Evolutionary conservation across 1,140 invertebrate species (phyloP).

Genomic region (Varroa destructor): DNA sequence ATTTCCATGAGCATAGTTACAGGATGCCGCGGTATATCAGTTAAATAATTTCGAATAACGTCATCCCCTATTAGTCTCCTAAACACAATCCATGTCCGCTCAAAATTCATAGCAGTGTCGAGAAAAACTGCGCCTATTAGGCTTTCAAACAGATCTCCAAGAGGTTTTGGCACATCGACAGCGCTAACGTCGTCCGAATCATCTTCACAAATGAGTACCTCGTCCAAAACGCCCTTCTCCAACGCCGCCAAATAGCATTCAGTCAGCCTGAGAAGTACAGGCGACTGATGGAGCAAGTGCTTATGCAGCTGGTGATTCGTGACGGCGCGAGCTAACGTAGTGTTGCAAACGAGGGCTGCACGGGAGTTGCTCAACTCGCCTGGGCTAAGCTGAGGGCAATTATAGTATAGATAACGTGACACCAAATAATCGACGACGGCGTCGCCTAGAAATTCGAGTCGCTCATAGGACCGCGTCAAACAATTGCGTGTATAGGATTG

Average conservation of each 20-base stretch:
- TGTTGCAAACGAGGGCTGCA: slow-evolving; percentile 96
- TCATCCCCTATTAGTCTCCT: background rate
- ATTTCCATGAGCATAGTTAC: background rate
- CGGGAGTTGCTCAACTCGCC: slow-evolving; percentile 90
- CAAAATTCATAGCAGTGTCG: slow-evolving; percentile 82
- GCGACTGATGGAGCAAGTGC: slow-evolving; percentile 80
- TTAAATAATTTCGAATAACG: background rate
- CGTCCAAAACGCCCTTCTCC: background rate
- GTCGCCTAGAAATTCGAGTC: slow-evolving; percentile 94
- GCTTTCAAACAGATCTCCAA: slow-evolving; percentile 98
- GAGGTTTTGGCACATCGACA: slow-evolving; percentile 93
- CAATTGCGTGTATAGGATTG: slow-evolving; percentile 82
- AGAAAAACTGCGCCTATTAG: slow-evolving; percentile 93
- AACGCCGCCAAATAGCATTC: slow-evolving; percentile 67
- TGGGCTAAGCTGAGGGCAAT: slow-evolving; percentile 74
- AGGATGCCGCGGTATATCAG: background rate
- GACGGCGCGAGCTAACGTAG: slow-evolving; percentile 92
- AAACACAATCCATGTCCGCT: slow-evolving; percentile 63
- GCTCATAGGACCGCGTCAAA: slow-evolving; percentile 92
- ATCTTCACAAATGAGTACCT: slow-evolving; percentile 46
- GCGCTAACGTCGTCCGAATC: slow-evolving; percentile 84
- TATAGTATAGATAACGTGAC: slow-evolving; percentile 89
- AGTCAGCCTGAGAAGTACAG: slow-evolving; percentile 75
- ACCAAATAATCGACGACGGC: slow-evolving; percentile 93
- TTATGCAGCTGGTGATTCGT: slow-evolving; percentile 93